Evolutionary conservation across 37 sponge, comb jelly and placozoan genomes (phyloP), one percentile per base, ranked within the genome.

Genomic region (Halisarca cf. caerulea): DNA sequence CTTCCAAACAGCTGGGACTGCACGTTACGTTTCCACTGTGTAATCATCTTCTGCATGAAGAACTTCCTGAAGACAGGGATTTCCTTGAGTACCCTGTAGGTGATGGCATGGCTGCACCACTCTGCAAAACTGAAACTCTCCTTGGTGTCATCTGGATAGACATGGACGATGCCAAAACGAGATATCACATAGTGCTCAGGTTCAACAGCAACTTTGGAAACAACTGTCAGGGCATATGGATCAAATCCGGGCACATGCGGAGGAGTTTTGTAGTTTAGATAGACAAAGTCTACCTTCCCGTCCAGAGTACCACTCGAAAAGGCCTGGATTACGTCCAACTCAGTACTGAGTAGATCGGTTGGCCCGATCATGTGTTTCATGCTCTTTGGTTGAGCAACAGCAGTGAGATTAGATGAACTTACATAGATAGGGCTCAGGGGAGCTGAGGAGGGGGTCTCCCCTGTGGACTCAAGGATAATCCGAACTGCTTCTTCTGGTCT

Each of bases 171-270:
- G 15, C 96, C 96, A 93, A 93, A 96, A n/a, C 86, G 78, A 24
- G 96, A 90, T 24, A 89, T 74, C 32, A 93, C 77, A 72, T 85
- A 96, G 64, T 93, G 89, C 28, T 93, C 95, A 14, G 91, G 86
- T 8, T 86, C 23, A 18, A 72, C 85, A 34, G 77, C 59, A 6
- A 68, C 64, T 72, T 87, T 87, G 24, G 82, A 51, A 24, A 89
- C 88, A 2, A 95, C 86, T 6, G 51, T 70, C 11, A 95, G 88
- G 8, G 85, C 38, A 70, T 95, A 95, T 23, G 95, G 93, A 36
- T 83, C 84, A 80, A 86, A 92, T 21, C 43, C 37, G 59, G 80
- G 79, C 23, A 39, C 23, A 1, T 62, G 45, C 2, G 86, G 32
- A 45, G 74, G 38, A 41, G 40, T 42, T 24, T 14, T 39, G 43